Base-by-base conservation (phyloP, 1,140 invertebrate species). In the Tetramorium parvispinum region DNA sequence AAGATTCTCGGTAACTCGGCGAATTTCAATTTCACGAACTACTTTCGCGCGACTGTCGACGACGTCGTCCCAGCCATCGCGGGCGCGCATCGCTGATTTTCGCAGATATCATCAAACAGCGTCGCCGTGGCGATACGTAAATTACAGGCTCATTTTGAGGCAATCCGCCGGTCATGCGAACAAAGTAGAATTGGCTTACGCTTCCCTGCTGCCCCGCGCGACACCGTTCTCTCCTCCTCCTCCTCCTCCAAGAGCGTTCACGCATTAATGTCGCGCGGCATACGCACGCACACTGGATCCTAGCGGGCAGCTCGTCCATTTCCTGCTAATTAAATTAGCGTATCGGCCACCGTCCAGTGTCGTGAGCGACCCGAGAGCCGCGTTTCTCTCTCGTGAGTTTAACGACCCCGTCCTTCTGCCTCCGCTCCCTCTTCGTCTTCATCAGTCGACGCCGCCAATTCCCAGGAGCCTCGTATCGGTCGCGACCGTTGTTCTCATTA, bases 241-340 rank as follows among this genome's bases (percentile, higher is more conserved):
- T 27, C 27, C 27, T 27, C 27, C 27, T 27, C 51, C 51, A 49
- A 78, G 86, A 86, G 79, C 83, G 85, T 90, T 57, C 81, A 77
- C 86, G 88, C 88, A 89, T 90, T 90, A 90, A 89, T 90, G 89
- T 75, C 77, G 79, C 77, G 79, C 24, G 49, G 90, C 88, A 75
- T 88, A 88, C 88, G 91, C 85, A 91, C 76, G 86, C 78, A 89
- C 75, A 66, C 63, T 53, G 66, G 85, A 86, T 85, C 79, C 89
- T 91, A 85, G 77, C 87, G 66, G 75, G 70, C 78, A 21, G 66
- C 65, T 78, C 71, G 82, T 90, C 85, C 90, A 87, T 91, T 92
- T 92, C 88, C 88, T 86, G 87, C 89, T 94, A 94, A 94, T 94
- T 94, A 91, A 94, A 94, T 94, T 94, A 94, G 91, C 92, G 92